A percentile compares a stretch with the other conserved stretches of the same genome.
Conservation (phyloP, 2,888 invertebrate species). For the Taphrorychus bicolor region DNA sequence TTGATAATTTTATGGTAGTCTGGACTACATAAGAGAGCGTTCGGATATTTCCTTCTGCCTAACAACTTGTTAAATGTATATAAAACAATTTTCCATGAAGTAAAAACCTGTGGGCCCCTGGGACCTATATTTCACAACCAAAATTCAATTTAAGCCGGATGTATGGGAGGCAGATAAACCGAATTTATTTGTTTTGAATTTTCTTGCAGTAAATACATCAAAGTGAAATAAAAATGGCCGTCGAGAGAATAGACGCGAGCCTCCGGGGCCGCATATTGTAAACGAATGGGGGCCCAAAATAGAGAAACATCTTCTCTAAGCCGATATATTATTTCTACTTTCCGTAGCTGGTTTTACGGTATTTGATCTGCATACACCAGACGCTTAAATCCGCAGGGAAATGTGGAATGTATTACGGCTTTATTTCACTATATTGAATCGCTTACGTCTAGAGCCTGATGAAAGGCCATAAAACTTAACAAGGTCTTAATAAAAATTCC, state of each 20-base stretch:
- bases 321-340: conserved; percentile 12
- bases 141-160: conserved; percentile 29
- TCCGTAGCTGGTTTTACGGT: neutral
- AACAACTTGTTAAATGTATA: too few relatives aligned
- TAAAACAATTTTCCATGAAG: neutral
- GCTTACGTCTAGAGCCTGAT: too few relatives aligned
- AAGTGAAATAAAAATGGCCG: conserved; percentile 30
- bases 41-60: too few relatives aligned
- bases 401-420: too few relatives aligned
- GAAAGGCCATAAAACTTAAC: too few relatives aligned
- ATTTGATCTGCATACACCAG: conserved; percentile 1
- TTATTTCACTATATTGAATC: too few relatives aligned
- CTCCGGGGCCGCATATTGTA: conserved; percentile 24
- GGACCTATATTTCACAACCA: conserved; percentile 23
- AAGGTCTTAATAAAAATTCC: too few relatives aligned
- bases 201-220: conserved; percentile 36
- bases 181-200: conserved; percentile 37
- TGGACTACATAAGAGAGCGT: too few relatives aligned
- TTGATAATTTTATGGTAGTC: too few relatives aligned
- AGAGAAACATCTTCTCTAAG: conserved; percentile 12
- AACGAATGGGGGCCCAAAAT: conserved; percentile 23
- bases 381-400: too few relatives aligned
- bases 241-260: conserved; percentile 28
- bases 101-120: neutral
- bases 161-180: conserved; percentile 20